phyloP scores from a whole-genome alignment of 1,140 invertebrate genomes.

The Oryctes rhinoceros region DNA sequence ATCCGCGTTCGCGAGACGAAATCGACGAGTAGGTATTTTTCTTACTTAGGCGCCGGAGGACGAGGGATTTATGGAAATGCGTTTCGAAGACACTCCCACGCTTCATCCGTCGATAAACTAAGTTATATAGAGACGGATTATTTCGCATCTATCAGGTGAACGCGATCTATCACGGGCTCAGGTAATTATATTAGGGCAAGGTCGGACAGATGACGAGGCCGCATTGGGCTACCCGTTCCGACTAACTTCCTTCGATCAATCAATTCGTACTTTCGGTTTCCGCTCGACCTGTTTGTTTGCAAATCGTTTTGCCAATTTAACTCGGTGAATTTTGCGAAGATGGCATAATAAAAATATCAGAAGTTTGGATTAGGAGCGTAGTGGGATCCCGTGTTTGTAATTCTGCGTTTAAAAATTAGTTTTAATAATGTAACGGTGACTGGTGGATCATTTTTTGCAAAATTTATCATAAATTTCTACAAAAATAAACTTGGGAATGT shows the following conservation, averaged over 20 bases:
- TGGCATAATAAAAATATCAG: too few species aligned
- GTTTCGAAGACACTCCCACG: neutral
- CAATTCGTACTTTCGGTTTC: neutral
- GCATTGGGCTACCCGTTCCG: neutral
- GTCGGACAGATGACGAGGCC: neutral
- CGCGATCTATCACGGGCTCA: neutral
- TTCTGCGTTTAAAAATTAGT: too few species aligned
- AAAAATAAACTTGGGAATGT: too few species aligned
- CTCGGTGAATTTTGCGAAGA: too few species aligned
- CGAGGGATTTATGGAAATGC: conserved; percentile 21
- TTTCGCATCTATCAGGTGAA: conserved; percentile 1
- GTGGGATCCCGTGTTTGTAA: too few species aligned
- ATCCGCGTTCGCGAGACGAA: conserved; percentile 3
- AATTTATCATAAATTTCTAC: too few species aligned
- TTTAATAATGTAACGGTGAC: too few species aligned
- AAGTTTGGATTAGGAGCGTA: too few species aligned
- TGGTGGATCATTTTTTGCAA: too few species aligned
- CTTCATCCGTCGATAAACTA: neutral
- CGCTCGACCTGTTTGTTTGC: neutral
- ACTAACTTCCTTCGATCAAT: conserved; percentile 6
- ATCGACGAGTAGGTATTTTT: conserved; percentile 12
- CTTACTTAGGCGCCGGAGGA: neutral
- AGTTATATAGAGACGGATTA: conserved; percentile 23
- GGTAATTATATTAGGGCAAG: conserved; percentile 22
- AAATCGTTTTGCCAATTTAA: too few species aligned